Conservation (phyloP, 2,888 invertebrate species). For the Calameuta filiformis region DNA sequence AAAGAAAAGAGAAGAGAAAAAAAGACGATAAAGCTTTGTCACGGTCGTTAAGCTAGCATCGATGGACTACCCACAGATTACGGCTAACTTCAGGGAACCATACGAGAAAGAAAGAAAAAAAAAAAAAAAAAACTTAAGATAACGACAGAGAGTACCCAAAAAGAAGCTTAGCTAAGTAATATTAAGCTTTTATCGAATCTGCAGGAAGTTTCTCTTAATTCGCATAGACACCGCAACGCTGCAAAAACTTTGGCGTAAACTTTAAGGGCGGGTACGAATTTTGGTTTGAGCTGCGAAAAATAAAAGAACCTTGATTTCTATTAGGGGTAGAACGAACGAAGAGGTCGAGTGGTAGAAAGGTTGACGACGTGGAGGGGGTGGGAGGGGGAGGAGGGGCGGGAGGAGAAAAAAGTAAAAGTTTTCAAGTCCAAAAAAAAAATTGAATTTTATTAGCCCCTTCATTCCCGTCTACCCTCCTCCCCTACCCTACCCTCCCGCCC, state of each 20-base stretch:
- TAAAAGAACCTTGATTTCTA: background rate
- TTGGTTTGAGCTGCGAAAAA: background rate
- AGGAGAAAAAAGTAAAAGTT: background rate
- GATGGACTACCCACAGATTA: background rate
- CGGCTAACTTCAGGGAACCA: background rate
- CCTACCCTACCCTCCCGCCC: too few relatives aligned
- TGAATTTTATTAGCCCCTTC: background rate
- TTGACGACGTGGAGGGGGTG: too few relatives aligned
- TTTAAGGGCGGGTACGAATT: background rate
- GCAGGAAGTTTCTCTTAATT: background rate
- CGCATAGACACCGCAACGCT: background rate
- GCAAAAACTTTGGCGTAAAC: background rate
- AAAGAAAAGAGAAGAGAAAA: background rate
- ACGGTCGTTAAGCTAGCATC: background rate
- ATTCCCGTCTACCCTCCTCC: too few relatives aligned
- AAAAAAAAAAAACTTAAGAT: background rate
- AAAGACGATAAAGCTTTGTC: background rate
- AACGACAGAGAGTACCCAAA: background rate
- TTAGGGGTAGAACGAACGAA: background rate
- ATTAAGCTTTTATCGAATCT: background rate
- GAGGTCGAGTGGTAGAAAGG: background rate
- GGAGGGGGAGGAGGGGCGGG: fast-evolving
- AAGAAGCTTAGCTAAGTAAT: background rate
- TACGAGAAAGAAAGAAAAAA: background rate
- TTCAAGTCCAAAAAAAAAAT: background rate